A percentile compares a stretch with the other conserved stretches of the same genome.
phyloP scores from a whole-genome alignment of 2,888 invertebrate species.

The Helleia helle region DNA sequence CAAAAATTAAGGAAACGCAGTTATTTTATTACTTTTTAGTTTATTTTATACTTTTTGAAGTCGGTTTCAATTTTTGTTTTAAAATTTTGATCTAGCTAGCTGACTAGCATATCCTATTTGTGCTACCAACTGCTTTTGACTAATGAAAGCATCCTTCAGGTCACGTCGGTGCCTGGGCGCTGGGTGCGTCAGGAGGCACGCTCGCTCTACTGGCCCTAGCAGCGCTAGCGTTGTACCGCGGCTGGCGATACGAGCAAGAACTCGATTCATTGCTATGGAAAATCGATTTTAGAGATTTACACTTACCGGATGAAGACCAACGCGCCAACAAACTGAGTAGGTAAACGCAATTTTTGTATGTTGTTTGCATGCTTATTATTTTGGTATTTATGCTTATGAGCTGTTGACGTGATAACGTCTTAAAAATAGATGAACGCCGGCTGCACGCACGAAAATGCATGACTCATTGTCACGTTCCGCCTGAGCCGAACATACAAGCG shows the following conservation, averaged over 20 bases:
- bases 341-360: constrained; percentile 61
- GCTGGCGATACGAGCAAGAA: constrained; percentile 96
- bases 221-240: constrained; percentile 86
- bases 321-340: constrained; percentile 69
- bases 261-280: constrained; percentile 95
- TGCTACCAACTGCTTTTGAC: too few species aligned
- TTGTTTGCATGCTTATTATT: constrained; percentile 45
- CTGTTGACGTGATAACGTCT: too few species aligned
- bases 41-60: too few species aligned
- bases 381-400: background rate
- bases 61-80: too few species aligned
- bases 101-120: too few species aligned
- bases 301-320: constrained; percentile 74
- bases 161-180: constrained; percentile 87
- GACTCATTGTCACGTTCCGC: too few species aligned
- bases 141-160: constrained; percentile 55
- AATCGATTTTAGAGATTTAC: constrained; percentile 92
- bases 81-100: too few species aligned
- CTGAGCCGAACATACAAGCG: too few species aligned
- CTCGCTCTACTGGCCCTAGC: constrained; percentile 80
- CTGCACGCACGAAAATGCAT: too few species aligned
- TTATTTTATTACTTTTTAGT: too few species aligned
- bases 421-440: too few species aligned
- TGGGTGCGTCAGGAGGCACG: constrained; percentile 86
- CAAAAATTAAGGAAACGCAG: too few species aligned